These are phyloP conservation scores for Sebastes matsubarae DNA, from an alignment of 2,797 vertebrate genomes.

Conservation along the genomic window DNA sequence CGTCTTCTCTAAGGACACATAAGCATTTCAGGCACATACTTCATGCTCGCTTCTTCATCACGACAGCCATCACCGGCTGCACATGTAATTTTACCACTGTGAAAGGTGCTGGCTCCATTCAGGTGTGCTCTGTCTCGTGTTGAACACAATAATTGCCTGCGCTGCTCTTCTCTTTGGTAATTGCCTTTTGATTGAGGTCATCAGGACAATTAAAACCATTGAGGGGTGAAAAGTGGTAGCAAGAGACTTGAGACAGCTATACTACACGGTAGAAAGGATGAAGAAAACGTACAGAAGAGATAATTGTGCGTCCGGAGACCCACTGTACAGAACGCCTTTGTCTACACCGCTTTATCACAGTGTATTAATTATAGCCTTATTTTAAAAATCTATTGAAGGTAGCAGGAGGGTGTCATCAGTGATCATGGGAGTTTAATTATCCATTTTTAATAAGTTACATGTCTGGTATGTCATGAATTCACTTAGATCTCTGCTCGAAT, in stretches of 20 bases:
- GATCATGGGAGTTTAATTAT: neutral
- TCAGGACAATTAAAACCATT: conserved; percentile 90
- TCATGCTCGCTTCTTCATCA: conserved; percentile 50
- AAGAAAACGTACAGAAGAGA: conserved; percentile 67
- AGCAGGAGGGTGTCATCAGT: neutral
- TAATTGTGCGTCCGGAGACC: conserved; percentile 47
- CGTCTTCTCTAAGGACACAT: conserved; percentile 50
- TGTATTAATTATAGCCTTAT: conserved; percentile 45
- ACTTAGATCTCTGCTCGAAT: neutral
- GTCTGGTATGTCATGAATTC: conserved; percentile 3
- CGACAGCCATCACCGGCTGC: conserved; percentile 63
- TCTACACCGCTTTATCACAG: conserved; percentile 29
- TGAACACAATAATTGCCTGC: conserved; percentile 91
- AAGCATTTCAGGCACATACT: conserved; percentile 62
- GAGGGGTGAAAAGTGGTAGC: conserved; percentile 84
- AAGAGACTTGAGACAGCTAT: conserved; percentile 71
- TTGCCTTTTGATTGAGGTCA: conserved; percentile 99
- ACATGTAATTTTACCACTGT: conserved; percentile 82
- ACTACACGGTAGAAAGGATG: conserved; percentile 54
- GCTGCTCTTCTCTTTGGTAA: conserved; percentile 87
- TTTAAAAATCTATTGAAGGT: conserved; percentile 11
- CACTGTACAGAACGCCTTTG: conserved; percentile 38
- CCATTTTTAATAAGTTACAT: neutral
- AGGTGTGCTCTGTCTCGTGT: conserved; percentile 87
- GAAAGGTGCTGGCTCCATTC: conserved; percentile 86